Evolutionary conservation across 2,888 invertebrate species (phyloP).

Genomic region (Xestia ashworthii): DNA sequence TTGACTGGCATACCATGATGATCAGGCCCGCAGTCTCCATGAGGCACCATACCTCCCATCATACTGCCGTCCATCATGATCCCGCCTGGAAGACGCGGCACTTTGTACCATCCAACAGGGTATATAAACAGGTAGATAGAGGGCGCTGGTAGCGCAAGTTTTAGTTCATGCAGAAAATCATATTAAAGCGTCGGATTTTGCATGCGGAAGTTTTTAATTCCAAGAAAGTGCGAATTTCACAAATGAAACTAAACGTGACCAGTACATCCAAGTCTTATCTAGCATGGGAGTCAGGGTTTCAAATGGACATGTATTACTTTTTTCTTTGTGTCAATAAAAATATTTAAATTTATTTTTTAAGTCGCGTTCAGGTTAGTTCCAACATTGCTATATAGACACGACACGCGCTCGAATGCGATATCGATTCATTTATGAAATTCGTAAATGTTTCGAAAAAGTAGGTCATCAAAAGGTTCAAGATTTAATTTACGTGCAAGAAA

Average conservation of each 20-base stretch:
- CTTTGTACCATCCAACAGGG: slow-evolving; percentile 65
- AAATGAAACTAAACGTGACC: too few species aligned
- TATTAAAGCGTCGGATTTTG: neutral
- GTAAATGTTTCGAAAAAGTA: too few species aligned
- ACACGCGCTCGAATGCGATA: too few species aligned
- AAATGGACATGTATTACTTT: too few species aligned
- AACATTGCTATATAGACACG: too few species aligned
- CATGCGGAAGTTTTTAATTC: neutral
- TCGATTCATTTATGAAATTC: too few species aligned
- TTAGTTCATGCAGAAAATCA: slow-evolving; percentile 23
- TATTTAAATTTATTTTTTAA: too few species aligned
- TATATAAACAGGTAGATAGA: slow-evolving; percentile 52
- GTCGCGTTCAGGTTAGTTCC: too few species aligned
- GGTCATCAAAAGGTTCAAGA: neutral
- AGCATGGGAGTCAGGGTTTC: too few species aligned
- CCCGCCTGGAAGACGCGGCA: slow-evolving; percentile 80
- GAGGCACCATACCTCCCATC: slow-evolving; percentile 85
- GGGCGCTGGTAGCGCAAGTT: slow-evolving; percentile 28
- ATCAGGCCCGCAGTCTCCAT: slow-evolving; percentile 86
- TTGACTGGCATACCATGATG: slow-evolving; percentile 85
- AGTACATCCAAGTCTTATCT: too few species aligned
- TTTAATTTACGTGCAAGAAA: neutral
- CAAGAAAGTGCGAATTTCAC: neutral
- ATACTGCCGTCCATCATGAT: slow-evolving; percentile 89
- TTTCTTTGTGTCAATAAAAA: too few species aligned